phyloP scores from a whole-genome alignment of 2,113 vertebrate species.

The Corythaeola cristata region DNA sequence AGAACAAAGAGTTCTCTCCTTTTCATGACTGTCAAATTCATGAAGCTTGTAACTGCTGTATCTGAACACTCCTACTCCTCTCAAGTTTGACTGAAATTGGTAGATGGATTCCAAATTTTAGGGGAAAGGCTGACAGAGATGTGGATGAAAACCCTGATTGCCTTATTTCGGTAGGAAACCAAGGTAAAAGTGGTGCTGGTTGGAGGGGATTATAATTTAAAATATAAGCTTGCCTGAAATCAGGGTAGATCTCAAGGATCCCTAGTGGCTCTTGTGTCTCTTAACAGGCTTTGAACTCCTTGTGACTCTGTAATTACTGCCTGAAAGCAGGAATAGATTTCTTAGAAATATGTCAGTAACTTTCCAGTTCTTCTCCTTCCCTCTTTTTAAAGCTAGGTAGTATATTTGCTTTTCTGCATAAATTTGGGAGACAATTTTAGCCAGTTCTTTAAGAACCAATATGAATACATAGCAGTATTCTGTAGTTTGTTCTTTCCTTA shows the following conservation, averaged over 20 bases:
- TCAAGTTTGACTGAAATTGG: background rate
- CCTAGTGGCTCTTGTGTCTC: slow-evolving; percentile 19
- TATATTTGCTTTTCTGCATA: slow-evolving; percentile 15
- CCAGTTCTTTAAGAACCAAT: background rate
- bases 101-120: background rate
- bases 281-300: slow-evolving; percentile 41
- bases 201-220: slow-evolving; percentile 2
- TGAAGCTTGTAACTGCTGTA: background rate
- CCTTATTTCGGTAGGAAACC: background rate
- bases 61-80: background rate
- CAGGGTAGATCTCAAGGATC: slow-evolving; percentile 1
- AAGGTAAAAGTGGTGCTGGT: background rate
- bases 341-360: slow-evolving; percentile 10
- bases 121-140: background rate
- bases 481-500: background rate
- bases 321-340: slow-evolving; percentile 38
- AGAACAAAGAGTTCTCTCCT: background rate
- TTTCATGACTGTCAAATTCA: background rate
- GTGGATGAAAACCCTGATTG: background rate
- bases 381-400: background rate
- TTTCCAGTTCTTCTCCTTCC: background rate
- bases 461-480: background rate
- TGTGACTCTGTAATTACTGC: slow-evolving; percentile 45
- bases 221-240: background rate
- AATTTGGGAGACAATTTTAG: background rate